Conservation (phyloP, 2,113 vertebrate species). For the Tinamus guttatus region DNA sequence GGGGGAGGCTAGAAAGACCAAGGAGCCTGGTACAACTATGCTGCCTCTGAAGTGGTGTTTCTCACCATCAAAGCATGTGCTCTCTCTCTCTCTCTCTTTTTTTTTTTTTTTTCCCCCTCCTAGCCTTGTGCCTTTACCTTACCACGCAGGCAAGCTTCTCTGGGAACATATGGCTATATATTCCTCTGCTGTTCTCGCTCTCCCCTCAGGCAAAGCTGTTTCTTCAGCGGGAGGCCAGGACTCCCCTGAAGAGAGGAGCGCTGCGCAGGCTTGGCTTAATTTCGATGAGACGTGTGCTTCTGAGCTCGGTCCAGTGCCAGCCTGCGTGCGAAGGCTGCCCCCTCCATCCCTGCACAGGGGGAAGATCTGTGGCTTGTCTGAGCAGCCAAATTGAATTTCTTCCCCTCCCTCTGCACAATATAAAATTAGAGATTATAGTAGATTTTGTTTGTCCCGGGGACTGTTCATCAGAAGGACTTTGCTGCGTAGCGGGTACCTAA, state of each 20-base stretch:
- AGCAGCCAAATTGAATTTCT: neutral
- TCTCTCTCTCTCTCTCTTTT: neutral
- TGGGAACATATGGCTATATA: rapidly evolving
- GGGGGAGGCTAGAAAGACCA: neutral
- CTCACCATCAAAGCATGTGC: rapidly evolving
- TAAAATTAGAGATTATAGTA: neutral
- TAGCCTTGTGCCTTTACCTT: rapidly evolving
- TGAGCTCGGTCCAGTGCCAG: neutral
- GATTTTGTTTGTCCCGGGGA: neutral
- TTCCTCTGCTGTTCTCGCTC: neutral
- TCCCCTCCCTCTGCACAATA: neutral
- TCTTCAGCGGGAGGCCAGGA: neutral
- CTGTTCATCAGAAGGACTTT: neutral
- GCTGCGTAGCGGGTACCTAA: neutral
- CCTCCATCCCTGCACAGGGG: neutral
- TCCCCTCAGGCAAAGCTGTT: neutral
- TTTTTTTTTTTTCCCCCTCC: neutral
- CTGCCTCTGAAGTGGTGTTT: neutral
- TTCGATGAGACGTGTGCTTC: neutral
- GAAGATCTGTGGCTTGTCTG: neutral
- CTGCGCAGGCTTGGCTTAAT: neutral
- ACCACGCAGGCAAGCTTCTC: neutral
- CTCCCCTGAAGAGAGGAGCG: neutral
- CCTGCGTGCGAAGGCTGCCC: neutral
- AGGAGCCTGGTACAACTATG: neutral